A percentile compares a stretch with the other conserved stretches of the same genome.
Evolutionary conservation across 1,140 invertebrate genomes (phyloP).

Genomic region (Pogonomyrmex barbatus): DNA sequence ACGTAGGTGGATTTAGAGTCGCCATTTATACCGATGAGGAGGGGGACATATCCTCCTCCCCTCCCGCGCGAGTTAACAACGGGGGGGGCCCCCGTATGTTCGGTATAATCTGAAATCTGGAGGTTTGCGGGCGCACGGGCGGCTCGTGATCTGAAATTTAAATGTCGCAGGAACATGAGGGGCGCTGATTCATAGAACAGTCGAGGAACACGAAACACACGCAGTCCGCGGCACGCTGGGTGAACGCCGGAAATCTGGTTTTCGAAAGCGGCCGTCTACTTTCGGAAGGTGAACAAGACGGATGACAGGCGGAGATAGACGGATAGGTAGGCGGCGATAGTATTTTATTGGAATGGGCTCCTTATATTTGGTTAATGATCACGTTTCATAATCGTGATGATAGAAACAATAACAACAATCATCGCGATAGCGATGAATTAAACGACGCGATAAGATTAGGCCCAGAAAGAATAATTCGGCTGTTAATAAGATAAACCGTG

Average conservation of each 20-base stretch:
- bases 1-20: slow-evolving; percentile 29
- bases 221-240: background rate
- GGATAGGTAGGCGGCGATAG: background rate
- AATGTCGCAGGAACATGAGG: slow-evolving; percentile 48
- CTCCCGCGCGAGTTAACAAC: slow-evolving; percentile 22
- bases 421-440: slow-evolving; percentile 22
- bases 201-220: slow-evolving; percentile 45
- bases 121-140: slow-evolving; percentile 42
- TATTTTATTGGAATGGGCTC: slow-evolving; percentile 25
- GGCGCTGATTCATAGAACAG: slow-evolving; percentile 48
- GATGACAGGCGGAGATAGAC: slow-evolving; percentile 7
- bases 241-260: slow-evolving; percentile 39
- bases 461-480: background rate
- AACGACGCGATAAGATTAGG: slow-evolving; percentile 1
- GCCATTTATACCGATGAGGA: background rate
- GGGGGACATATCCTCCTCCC: background rate
- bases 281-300: background rate
- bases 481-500: slow-evolving; percentile 4
- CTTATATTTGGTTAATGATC: background rate
- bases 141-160: slow-evolving; percentile 61
- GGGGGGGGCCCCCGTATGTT: background rate
- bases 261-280: slow-evolving; percentile 41
- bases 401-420: slow-evolving; percentile 11
- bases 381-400: slow-evolving; percentile 27
- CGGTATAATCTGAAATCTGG: slow-evolving; percentile 54